These are phyloP conservation scores for Nebria salina DNA, from an alignment of 2,888 invertebrate genomes.

Conservation along the genomic window DNA sequence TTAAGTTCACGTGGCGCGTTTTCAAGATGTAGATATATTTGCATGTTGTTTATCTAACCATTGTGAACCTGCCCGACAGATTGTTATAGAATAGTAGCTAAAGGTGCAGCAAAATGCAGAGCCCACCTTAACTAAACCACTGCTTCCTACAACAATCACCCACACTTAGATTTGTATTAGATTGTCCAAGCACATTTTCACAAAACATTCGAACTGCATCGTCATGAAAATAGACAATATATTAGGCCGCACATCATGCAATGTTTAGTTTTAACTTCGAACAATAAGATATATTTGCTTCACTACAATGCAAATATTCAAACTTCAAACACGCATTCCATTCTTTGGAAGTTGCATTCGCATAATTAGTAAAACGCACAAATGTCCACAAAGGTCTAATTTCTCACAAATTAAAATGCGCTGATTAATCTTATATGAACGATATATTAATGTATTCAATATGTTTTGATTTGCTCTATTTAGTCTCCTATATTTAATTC, in stretches of 20 bases:
- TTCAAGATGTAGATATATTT: neutral
- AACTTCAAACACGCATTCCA: no score
- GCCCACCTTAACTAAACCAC: neutral
- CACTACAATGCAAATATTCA: no score
- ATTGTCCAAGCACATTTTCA: neutral
- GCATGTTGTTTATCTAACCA: neutral
- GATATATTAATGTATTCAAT: no score
- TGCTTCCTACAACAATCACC: neutral
- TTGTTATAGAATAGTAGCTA: neutral
- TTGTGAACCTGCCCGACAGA: constrained; percentile 1
- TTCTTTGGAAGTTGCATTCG: no score
- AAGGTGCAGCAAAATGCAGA: neutral
- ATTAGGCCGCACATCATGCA: no score
- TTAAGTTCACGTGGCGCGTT: neutral
- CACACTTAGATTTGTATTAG: neutral
- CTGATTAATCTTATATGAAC: no score
- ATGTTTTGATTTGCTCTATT: no score
- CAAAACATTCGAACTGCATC: neutral
- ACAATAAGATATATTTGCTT: no score
- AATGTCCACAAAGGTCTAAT: no score
- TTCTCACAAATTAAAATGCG: no score
- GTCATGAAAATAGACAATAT: neutral
- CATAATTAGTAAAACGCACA: no score
- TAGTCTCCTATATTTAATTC: neutral
- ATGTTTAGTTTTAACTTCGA: no score